phyloP scores from a whole-genome alignment of 2,113 vertebrate species.

The Xiphias gladius region DNA sequence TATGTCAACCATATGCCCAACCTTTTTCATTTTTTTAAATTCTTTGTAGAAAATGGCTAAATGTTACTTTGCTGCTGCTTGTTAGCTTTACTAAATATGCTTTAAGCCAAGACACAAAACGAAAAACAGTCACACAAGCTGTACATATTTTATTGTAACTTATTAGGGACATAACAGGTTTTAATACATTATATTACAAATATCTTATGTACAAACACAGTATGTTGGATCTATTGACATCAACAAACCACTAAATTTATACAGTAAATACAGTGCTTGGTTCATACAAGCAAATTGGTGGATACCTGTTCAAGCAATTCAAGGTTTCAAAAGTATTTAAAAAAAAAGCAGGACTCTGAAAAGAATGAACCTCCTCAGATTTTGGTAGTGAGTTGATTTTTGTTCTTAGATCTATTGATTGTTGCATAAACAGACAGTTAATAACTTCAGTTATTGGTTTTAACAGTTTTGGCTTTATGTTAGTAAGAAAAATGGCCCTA shows the following conservation, averaged over 20 bases:
- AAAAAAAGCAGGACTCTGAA: constrained; percentile 23
- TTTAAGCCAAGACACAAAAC: neutral
- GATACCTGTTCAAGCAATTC: constrained; percentile 65
- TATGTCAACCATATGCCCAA: neutral
- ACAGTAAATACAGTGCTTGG: constrained; percentile 86
- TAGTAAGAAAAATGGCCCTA: neutral
- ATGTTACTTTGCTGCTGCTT: neutral
- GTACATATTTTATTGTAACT: constrained; percentile 83
- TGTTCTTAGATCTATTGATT: neutral
- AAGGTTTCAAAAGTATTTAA: constrained; percentile 55
- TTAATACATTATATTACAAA: constrained; percentile 84
- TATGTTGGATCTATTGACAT: constrained; percentile 74
- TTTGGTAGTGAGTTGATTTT: constrained; percentile 3
- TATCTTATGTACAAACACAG: constrained; percentile 84
- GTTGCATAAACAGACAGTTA: neutral
- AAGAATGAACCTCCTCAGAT: constrained; percentile 2
- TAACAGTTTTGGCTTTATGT: constrained; percentile 8
- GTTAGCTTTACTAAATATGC: neutral
- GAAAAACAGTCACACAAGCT: constrained; percentile 45
- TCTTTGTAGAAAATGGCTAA: neutral
- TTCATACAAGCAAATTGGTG: constrained; percentile 75
- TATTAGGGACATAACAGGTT: constrained; percentile 68
- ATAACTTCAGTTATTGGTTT: neutral
- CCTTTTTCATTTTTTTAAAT: neutral
- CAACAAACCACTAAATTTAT: constrained; percentile 80